Conservation (phyloP, 2,113 vertebrate genomes). For the Uropsilus gracilis region DNA sequence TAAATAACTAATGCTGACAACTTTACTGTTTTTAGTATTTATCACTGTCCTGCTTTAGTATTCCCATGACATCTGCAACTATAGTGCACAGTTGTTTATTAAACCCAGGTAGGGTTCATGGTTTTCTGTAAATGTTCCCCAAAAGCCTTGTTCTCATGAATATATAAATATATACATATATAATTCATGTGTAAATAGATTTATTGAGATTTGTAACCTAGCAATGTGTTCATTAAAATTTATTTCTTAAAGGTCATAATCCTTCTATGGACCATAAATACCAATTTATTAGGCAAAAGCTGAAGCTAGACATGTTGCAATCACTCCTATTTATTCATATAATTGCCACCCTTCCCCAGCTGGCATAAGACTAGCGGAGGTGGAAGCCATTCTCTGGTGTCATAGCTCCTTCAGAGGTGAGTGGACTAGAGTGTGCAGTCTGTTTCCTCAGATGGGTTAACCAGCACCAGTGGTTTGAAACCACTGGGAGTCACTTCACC, state of each 20-base stretch:
- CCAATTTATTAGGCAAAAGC: slow-evolving; percentile 63
- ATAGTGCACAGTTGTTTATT: slow-evolving; percentile 43
- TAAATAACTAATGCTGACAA: slow-evolving; percentile 37
- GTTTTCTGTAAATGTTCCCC: slow-evolving; percentile 59
- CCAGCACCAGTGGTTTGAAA: background rate
- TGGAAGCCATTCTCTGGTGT: background rate
- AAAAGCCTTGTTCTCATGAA: slow-evolving; percentile 68
- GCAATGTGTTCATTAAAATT: slow-evolving; percentile 66
- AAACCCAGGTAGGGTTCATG: slow-evolving; percentile 34
- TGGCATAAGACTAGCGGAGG: background rate
- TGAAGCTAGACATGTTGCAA: slow-evolving; percentile 24
- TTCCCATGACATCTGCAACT: slow-evolving; percentile 27
- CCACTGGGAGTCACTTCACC: background rate
- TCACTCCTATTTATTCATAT: slow-evolving; percentile 46
- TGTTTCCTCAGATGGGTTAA: background rate
- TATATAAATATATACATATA: slow-evolving; percentile 63
- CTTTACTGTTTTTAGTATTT: slow-evolving; percentile 29
- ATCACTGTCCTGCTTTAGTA: slow-evolving; percentile 39
- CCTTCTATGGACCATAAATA: slow-evolving; percentile 54
- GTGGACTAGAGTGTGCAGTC: background rate
- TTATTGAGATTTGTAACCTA: slow-evolving; percentile 63
- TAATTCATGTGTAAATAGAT: slow-evolving; percentile 60
- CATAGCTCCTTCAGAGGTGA: background rate
- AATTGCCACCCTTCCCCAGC: background rate
- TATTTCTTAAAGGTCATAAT: slow-evolving; percentile 64